A percentile compares a stretch with the other conserved stretches of the same genome.
Conservation (phyloP, 1,140 invertebrate genomes). For the Theocolax elegans region DNA sequence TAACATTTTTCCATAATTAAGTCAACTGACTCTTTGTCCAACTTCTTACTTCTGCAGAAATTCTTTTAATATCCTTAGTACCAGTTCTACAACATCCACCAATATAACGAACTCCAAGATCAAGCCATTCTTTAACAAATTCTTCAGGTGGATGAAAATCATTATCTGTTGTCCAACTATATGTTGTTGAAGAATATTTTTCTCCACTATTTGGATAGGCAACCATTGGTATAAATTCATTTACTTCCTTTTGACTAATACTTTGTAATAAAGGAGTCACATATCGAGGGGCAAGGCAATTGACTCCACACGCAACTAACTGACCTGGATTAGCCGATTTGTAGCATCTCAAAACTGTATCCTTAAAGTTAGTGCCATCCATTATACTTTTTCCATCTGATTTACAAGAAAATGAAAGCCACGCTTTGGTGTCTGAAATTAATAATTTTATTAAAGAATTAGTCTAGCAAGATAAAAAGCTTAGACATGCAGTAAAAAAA, state of each 20-base stretch:
- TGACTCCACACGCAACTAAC: constrained; percentile 85
- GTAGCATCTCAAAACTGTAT: constrained; percentile 74
- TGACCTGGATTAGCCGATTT: constrained; percentile 71
- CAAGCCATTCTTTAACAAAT: constrained; percentile 77
- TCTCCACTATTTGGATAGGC: constrained; percentile 84
- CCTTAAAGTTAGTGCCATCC: constrained; percentile 79
- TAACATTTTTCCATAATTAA: constrained; percentile 19
- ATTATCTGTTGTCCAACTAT: constrained; percentile 70
- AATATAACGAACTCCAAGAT: constrained; percentile 77
- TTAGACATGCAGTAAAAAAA: too few relatives aligned
- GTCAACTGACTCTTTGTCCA: constrained; percentile 42
- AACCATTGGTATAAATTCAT: constrained; percentile 68
- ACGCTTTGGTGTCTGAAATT: constrained; percentile 72
- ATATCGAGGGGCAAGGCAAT: constrained; percentile 80
- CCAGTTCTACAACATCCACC: constrained; percentile 85
- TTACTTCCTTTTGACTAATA: constrained; percentile 58
- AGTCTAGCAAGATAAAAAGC: too few relatives aligned
- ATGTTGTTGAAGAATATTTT: constrained; percentile 63
- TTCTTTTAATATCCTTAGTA: constrained; percentile 72
- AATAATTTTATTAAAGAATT: too few relatives aligned
- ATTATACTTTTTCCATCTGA: constrained; percentile 75
- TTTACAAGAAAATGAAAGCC: constrained; percentile 86
- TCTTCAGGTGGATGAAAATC: constrained; percentile 69
- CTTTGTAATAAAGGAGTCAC: constrained; percentile 70
- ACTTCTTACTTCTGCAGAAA: constrained; percentile 62